phyloP scores from a whole-genome alignment of 1,140 invertebrate species.

The Lordiphosa mommai region DNA sequence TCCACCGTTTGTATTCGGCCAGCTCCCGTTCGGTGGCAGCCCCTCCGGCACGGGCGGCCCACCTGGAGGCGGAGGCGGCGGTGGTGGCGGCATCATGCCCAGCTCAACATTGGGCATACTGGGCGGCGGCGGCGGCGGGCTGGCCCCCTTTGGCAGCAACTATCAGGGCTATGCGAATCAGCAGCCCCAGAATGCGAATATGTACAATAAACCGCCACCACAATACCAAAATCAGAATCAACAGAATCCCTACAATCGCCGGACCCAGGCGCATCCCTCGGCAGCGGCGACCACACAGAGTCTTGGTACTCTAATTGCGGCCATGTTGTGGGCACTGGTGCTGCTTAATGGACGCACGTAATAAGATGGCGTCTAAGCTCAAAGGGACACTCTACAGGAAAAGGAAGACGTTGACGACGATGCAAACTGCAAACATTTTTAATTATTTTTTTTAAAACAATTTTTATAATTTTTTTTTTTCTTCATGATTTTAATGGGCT shows the following conservation, averaged over 20 bases:
- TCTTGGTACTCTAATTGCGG: neutral
- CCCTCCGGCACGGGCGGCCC: conserved; percentile 67
- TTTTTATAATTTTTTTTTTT: conserved; percentile 7
- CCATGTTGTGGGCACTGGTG: conserved; percentile 5
- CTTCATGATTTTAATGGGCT: neutral
- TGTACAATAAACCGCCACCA: conserved; percentile 77
- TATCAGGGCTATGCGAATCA: conserved; percentile 63
- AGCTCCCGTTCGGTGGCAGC: conserved; percentile 52
- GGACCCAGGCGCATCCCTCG: conserved; percentile 72
- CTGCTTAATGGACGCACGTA: conserved; percentile 2
- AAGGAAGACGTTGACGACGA: too few relatives aligned
- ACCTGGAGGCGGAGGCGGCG: conserved; percentile 43
- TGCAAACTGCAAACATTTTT: too few relatives aligned
- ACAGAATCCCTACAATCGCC: conserved; percentile 74
- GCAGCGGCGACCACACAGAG: conserved; percentile 26
- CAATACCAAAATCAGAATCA: conserved; percentile 76
- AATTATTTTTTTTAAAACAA: too few relatives aligned
- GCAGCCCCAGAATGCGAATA: conserved; percentile 63
- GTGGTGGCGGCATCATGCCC: conserved; percentile 54
- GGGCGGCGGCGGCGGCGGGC: conserved; percentile 65
- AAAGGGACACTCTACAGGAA: too few relatives aligned
- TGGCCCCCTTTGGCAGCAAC: conserved; percentile 60
- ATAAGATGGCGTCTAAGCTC: too few relatives aligned
- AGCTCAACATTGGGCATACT: conserved; percentile 58
- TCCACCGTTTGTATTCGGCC: conserved; percentile 76